Evolutionary conservation across 1,140 invertebrate species (phyloP).

Genomic region (Gryllus bimaculatus): DNA sequence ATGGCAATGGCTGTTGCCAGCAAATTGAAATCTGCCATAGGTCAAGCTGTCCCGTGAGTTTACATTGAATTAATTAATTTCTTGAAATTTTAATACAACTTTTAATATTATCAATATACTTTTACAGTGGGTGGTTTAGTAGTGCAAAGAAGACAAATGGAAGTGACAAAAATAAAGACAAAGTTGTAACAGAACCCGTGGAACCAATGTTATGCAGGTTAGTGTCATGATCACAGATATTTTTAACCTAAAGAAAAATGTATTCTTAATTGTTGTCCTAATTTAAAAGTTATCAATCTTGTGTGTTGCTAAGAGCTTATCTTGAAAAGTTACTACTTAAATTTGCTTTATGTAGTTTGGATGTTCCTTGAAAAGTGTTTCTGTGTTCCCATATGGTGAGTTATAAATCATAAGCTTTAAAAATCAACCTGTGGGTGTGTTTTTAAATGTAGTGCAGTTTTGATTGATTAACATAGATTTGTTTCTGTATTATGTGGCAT

Average conservation of each 20-base stretch:
- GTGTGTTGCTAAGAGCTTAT: too few relatives aligned
- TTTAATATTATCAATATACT: not conserved
- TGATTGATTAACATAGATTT: too few relatives aligned
- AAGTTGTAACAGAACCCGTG: conserved; percentile 41
- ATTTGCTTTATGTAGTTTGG: too few relatives aligned
- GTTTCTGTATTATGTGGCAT: too few relatives aligned
- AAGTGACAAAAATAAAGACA: conserved; percentile 32
- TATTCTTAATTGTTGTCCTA: too few relatives aligned
- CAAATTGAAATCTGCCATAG: conserved; percentile 68
- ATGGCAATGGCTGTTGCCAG: conserved; percentile 81
- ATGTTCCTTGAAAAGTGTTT: too few relatives aligned
- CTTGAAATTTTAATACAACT: not conserved
- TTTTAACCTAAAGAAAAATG: too few relatives aligned
- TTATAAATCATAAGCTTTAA: too few relatives aligned
- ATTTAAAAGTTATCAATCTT: too few relatives aligned
- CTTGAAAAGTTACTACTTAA: too few relatives aligned
- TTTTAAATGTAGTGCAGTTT: not conserved
- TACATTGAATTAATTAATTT: not conserved
- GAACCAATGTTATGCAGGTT: conserved; percentile 35
- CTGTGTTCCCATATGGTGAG: too few relatives aligned
- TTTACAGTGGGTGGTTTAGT: not conserved
- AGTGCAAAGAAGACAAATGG: conserved; percentile 16
- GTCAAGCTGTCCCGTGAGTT: conserved; percentile 67
- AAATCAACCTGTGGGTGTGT: too few relatives aligned
- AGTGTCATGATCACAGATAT: conserved; percentile 21